These are phyloP conservation scores for Vultur gryphus DNA, from an alignment of 2,797 vertebrate species.

Conservation along the genomic window DNA sequence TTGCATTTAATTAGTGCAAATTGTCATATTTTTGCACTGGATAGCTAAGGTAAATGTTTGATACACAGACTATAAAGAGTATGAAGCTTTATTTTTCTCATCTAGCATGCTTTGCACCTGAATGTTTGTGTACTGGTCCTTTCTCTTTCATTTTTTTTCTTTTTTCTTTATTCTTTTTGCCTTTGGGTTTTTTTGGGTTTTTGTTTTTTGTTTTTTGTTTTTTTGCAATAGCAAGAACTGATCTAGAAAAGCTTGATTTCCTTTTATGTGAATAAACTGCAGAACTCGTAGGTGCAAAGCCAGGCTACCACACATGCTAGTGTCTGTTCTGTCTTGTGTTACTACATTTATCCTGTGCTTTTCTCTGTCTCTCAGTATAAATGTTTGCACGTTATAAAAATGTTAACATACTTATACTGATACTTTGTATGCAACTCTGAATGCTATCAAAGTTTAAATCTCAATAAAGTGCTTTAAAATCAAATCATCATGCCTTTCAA, in stretches of 20 bases:
- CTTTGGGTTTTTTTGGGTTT: too few species aligned
- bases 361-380: not conserved
- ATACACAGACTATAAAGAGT: not conserved
- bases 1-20: not conserved
- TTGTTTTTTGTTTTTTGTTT: not conserved
- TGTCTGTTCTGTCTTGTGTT: not conserved
- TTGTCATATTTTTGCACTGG: not conserved
- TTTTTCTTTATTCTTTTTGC: fast-evolving
- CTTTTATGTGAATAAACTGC: not conserved
- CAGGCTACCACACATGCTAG: not conserved
- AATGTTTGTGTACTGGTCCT: not conserved
- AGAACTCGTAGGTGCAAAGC: not conserved
- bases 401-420: not conserved
- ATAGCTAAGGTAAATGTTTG: not conserved
- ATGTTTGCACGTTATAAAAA: not conserved
- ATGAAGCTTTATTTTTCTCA: not conserved
- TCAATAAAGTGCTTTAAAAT: slow-evolving; percentile 3
- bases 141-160: not conserved
- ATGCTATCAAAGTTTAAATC: not conserved
- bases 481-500: not conserved
- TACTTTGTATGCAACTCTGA: not conserved
- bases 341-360: not conserved
- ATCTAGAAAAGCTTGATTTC: not conserved
- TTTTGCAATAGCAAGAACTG: not conserved
- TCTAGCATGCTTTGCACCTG: not conserved